Evolutionary conservation across 2,888 invertebrate species (phyloP).

Genomic region (Andrena marginata): DNA sequence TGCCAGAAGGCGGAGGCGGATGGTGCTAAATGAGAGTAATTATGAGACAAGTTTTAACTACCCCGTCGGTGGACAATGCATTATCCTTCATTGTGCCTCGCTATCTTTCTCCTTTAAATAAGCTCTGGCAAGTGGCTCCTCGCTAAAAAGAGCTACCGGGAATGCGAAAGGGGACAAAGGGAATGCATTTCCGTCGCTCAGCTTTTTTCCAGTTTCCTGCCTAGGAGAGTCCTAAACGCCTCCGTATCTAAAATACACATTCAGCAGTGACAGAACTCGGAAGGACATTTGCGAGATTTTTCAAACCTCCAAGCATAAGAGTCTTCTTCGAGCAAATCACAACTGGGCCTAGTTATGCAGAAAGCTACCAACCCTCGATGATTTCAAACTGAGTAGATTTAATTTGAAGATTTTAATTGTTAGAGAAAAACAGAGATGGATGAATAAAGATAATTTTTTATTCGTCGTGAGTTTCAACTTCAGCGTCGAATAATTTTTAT

Average conservation of each 20-base stretch:
- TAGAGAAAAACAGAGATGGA: too few species aligned
- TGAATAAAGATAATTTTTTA: too few species aligned
- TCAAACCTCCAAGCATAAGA: slow-evolving; percentile 24
- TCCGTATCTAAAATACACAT: slow-evolving; percentile 46
- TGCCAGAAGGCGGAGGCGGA: slow-evolving; percentile 58
- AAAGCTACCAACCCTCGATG: too few species aligned
- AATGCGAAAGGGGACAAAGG: slow-evolving; percentile 60
- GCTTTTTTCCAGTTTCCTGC: slow-evolving; percentile 31
- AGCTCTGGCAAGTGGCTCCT: slow-evolving; percentile 77
- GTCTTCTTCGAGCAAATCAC: background rate
- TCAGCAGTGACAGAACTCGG: slow-evolving; percentile 22
- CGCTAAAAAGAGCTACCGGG: slow-evolving; percentile 56
- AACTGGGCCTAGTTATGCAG: background rate
- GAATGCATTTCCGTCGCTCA: slow-evolving; percentile 48
- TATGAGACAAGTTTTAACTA: slow-evolving; percentile 84
- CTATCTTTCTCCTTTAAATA: slow-evolving; percentile 79
- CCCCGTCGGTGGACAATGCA: slow-evolving; percentile 81
- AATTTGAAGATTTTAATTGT: too few species aligned
- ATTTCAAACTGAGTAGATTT: too few species aligned
- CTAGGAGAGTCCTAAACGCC: slow-evolving; percentile 40
- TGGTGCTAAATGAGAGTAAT: slow-evolving; percentile 83
- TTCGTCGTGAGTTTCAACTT: too few species aligned
- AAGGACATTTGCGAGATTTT: slow-evolving; percentile 27
- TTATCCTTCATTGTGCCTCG: slow-evolving; percentile 82
- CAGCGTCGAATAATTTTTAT: too few species aligned